Conservation (phyloP, 2,113 vertebrate genomes). For the Lepus timidus region DNA sequence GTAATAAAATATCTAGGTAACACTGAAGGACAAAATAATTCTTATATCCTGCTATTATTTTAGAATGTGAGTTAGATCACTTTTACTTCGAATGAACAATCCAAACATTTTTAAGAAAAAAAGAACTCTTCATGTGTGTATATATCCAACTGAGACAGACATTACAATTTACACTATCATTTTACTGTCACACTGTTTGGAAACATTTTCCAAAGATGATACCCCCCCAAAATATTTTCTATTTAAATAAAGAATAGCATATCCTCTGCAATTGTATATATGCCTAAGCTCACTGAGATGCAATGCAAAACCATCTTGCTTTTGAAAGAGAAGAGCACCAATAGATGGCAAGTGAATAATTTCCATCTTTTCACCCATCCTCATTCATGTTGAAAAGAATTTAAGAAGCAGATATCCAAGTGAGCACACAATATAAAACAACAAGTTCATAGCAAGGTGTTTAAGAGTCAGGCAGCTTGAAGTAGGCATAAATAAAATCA, state of each 20-base stretch:
- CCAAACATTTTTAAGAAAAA: constrained; percentile 62
- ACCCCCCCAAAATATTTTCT: constrained; percentile 56
- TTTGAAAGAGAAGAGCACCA: neutral
- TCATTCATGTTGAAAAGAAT: neutral
- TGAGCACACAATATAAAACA: neutral
- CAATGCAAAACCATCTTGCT: neutral
- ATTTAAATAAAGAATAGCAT: constrained; percentile 45
- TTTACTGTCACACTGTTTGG: constrained; percentile 64
- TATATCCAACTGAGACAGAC: constrained; percentile 57
- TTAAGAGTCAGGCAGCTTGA: accelerated
- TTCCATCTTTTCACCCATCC: neutral
- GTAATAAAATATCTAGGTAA: neutral
- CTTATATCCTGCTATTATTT: neutral
- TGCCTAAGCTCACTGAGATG: neutral
- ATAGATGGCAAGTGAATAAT: neutral
- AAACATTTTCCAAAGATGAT: constrained; percentile 48
- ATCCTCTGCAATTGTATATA: constrained; percentile 59
- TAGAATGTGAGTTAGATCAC: constrained; percentile 2
- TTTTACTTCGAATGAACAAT: constrained; percentile 48
- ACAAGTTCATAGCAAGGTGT: neutral
- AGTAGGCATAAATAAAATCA: accelerated
- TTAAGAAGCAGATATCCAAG: neutral
- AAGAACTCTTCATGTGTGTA: constrained; percentile 56
- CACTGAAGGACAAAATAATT: neutral
- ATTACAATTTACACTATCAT: constrained; percentile 67